Evolutionary conservation across 2,888 invertebrate genomes (phyloP).

Genomic region (Drosophila quinaria): DNA sequence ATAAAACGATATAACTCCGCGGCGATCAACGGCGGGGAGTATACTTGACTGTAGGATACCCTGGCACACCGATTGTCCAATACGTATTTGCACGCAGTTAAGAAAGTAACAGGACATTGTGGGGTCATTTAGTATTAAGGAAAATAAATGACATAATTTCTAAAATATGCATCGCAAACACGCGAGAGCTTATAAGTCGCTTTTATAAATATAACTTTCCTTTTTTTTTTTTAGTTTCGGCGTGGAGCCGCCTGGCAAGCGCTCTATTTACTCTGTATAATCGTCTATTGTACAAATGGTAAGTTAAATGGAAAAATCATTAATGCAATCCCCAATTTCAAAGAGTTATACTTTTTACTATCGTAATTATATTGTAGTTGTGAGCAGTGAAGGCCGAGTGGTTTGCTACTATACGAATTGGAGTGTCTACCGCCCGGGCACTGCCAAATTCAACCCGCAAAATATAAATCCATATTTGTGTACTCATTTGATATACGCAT

Average conservation of each 20-base stretch:
- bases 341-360: neutral
- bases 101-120: too few relatives aligned
- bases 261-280: constrained; percentile 82
- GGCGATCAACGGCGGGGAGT: too few relatives aligned
- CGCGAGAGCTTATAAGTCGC: neutral
- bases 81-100: too few relatives aligned
- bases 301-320: constrained; percentile 45
- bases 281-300: constrained; percentile 82
- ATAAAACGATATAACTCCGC: too few relatives aligned
- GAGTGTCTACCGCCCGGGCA: constrained; percentile 96
- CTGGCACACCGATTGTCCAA: too few relatives aligned
- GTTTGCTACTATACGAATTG: constrained; percentile 98
- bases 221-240: constrained; percentile 76
- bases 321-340: neutral
- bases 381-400: constrained; percentile 89
- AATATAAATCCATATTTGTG: constrained; percentile 98
- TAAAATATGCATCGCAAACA: too few relatives aligned
- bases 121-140: too few relatives aligned
- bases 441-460: constrained; percentile 96
- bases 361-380: constrained; percentile 68
- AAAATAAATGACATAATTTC: too few relatives aligned
- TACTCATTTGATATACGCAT: constrained; percentile 96
- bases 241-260: constrained; percentile 84
- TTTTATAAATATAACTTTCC: constrained; percentile 2
- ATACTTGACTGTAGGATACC: too few relatives aligned